Base-by-base conservation (phyloP, 2,888 invertebrate species). In the Cheilosia urbana region DNA sequence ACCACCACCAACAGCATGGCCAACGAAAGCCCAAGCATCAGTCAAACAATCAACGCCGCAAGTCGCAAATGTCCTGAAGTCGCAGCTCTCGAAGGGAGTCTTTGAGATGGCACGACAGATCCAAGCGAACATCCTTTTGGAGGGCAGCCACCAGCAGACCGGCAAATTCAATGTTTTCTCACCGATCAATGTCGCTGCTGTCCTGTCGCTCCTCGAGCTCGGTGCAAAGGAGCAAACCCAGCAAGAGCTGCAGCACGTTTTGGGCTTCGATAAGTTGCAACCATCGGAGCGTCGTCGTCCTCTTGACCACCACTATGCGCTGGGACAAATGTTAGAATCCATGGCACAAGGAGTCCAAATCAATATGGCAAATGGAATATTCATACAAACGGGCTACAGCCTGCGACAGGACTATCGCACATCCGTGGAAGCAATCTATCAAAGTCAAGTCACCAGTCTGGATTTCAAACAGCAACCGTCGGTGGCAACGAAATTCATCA, bases 211-310 rank as follows among this genome's bases (percentile, higher is more conserved):
- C 91, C 93, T 96, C 1, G 91, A 96, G 55, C 91, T 96, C 66
- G 96, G 96, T 73, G 94, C 95, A 40, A 94, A 94, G 63, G 96
- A 96, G 34, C 93, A 91, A 88, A 96, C 96, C 4, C 95, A 95
- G 90, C 91, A 94, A 62, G 96, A 96, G 91, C 91, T 96, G 45
- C 93, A 94, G 0, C 91, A 91, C 19, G 91, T 94, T 17, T 93
- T 96, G 88, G 95, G 95, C 73, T 93, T 87, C 51, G 77, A 87
- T 75, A 78, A 71, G 53, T 66, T 79, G 30, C 30, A 11, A 30
- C 4, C 60, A n/a, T n/a, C 57, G 1, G 11, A 60, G 11, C 5
- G 27, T 37, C 63, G 17, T 47, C 15, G 5, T 15, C 51, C 79
- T 2, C 51, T 75, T 4, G 66, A 66, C 68, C 76, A 19, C 7